Percentiles rank a stretch among this genome's conserved stretches.
Evolutionary conservation across 2,888 invertebrate species (phyloP).

Genomic region (Lysandra bellargus): DNA sequence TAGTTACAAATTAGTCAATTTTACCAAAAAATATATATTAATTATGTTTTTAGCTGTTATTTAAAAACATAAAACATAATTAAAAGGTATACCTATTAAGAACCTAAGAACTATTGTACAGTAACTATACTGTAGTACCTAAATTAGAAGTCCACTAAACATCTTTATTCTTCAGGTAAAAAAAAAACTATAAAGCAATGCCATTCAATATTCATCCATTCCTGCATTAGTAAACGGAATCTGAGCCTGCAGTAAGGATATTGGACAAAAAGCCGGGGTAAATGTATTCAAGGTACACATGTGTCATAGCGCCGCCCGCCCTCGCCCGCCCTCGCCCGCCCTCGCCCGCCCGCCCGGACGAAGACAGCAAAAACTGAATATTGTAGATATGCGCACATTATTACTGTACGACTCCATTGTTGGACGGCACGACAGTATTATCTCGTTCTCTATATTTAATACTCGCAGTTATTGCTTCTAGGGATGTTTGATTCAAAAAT

Average conservation of each 20-base stretch:
- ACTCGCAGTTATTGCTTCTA: not conserved
- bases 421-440: slow-evolving; percentile 46
- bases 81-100: too few species aligned
- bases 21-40: too few species aligned
- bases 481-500: not conserved
- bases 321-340: not conserved
- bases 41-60: too few species aligned
- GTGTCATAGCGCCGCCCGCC: slow-evolving; percentile 69
- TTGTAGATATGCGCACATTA: slow-evolving; percentile 77
- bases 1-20: too few species aligned
- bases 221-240: slow-evolving; percentile 20
- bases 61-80: too few species aligned
- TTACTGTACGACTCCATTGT: slow-evolving; percentile 54
- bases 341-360: slow-evolving; percentile 31
- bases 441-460: too few species aligned
- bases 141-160: too few species aligned
- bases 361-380: slow-evolving; percentile 74
- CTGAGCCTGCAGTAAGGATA: slow-evolving; percentile 45
- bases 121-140: too few species aligned
- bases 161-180: too few species aligned
- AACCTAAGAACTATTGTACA: too few species aligned
- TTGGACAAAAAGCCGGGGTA: slow-evolving; percentile 72
- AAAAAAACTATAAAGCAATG: not conserved
- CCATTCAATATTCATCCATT: not conserved
- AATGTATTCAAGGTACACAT: slow-evolving; percentile 76